Evolutionary conservation across 2,888 invertebrate species (phyloP).

Genomic region (Hydroisotoma schaefferi): DNA sequence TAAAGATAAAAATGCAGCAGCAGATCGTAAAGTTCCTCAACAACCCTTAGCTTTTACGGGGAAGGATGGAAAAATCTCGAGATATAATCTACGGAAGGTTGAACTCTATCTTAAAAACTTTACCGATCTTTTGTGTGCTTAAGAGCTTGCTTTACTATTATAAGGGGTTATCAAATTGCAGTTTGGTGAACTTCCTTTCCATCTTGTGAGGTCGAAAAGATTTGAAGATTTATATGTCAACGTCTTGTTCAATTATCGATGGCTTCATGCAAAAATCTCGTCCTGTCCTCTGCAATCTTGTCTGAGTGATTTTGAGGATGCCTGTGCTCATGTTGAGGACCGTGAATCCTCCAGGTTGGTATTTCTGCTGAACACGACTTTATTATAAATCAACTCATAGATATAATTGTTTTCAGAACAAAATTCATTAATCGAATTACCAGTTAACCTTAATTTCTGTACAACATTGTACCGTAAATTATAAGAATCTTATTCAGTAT

Average conservation of each 20-base stretch:
- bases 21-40: constrained; percentile 89
- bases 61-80: constrained; percentile 80
- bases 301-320: constrained; percentile 92
- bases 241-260: constrained; percentile 95
- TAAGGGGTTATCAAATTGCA: constrained; percentile 52
- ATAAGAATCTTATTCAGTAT: too few relatives aligned
- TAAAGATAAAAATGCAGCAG: constrained; percentile 82
- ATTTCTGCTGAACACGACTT: too few relatives aligned
- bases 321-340: constrained; percentile 73
- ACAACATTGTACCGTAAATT: too few relatives aligned
- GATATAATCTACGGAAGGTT: constrained; percentile 92
- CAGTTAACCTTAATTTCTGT: too few relatives aligned
- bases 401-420: too few relatives aligned
- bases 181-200: constrained; percentile 94
- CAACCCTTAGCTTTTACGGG: constrained; percentile 88
- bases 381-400: neutral
- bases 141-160: neutral
- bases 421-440: too few relatives aligned
- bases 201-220: constrained; percentile 83
- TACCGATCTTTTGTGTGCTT: neutral
- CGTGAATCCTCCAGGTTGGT: constrained; percentile 71
- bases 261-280: constrained; percentile 92
- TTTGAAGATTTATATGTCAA: constrained; percentile 85
- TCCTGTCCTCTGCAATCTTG: constrained; percentile 94
- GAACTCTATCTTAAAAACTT: neutral